A percentile compares a stretch with the other conserved stretches of the same genome.
Evolutionary conservation across 2,888 invertebrate genomes (phyloP).

Genomic region (Plagodis pulveraria): DNA sequence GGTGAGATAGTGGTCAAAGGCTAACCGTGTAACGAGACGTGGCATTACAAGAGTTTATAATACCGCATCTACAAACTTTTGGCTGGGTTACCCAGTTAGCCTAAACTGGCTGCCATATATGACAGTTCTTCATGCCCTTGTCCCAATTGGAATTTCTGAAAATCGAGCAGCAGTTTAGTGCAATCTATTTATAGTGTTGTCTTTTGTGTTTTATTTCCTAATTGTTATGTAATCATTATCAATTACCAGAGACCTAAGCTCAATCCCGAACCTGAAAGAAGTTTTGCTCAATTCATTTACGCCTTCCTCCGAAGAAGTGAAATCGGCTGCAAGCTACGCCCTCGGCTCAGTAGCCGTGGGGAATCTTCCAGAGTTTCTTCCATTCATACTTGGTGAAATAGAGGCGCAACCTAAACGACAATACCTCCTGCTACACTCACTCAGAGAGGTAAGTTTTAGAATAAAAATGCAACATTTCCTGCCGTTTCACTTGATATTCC

Average conservation of each 20-base stretch:
- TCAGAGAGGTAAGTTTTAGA: slow-evolving; percentile 92
- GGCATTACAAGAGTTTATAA: neutral
- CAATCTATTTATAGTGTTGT: too few relatives aligned
- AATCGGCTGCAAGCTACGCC: slow-evolving; percentile 98
- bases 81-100: too few relatives aligned
- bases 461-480: too few relatives aligned
- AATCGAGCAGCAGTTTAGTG: too few relatives aligned
- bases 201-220: neutral
- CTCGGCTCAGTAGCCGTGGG: slow-evolving; percentile 98
- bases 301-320: slow-evolving; percentile 97
- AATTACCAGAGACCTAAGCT: slow-evolving; percentile 89
- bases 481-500: too few relatives aligned
- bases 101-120: too few relatives aligned
- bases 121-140: too few relatives aligned
- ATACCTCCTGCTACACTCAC: slow-evolving; percentile 97
- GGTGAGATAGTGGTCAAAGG: neutral
- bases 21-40: too few relatives aligned
- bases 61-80: too few relatives aligned
- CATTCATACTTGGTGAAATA: slow-evolving; percentile 97
- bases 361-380: slow-evolving; percentile 96
- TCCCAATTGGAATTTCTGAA: too few relatives aligned
- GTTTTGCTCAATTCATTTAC: slow-evolving; percentile 95
- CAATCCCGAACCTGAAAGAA: slow-evolving; percentile 89
- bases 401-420: slow-evolving; percentile 97
- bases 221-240: neutral